A percentile compares a stretch with the other conserved stretches of the same genome.
Evolutionary conservation across 1,140 invertebrate species (phyloP).

Genomic region (Coelopa frigida): DNA sequence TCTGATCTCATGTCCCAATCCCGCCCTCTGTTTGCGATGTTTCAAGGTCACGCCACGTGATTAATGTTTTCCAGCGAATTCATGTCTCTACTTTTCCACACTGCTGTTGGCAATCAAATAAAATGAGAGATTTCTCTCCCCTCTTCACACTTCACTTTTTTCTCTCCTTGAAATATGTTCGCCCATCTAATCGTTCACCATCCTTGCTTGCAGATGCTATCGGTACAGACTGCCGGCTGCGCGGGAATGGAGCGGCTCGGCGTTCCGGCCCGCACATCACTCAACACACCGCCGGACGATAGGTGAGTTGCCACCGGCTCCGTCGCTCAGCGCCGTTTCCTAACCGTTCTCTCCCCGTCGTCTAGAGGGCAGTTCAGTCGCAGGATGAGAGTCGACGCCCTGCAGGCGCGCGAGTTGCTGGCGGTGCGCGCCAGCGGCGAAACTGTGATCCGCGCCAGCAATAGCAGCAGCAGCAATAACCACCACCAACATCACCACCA

Average conservation of each 20-base stretch:
- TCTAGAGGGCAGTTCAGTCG: constrained; percentile 40
- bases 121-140: too few species aligned
- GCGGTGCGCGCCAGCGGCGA: constrained; percentile 37
- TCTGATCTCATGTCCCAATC: too few species aligned
- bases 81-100: neutral
- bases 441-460: constrained; percentile 37
- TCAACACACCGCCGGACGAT: constrained; percentile 41
- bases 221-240: constrained; percentile 58
- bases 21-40: too few species aligned
- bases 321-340: neutral
- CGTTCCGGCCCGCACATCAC: constrained; percentile 49
- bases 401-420: constrained; percentile 37
- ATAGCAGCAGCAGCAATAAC: constrained; percentile 21
- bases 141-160: neutral
- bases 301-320: constrained; percentile 23
- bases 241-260: constrained; percentile 60
- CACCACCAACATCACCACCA: constrained; percentile 19
- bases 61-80: too few species aligned
- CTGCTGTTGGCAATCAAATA: too few species aligned
- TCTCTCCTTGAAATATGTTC: neutral
- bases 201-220: constrained; percentile 56
- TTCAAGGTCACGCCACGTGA: too few species aligned
- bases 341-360: neutral
- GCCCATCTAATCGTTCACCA: neutral
- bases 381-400: constrained; percentile 41